Evolutionary conservation across 2,888 invertebrate genomes (phyloP).

Genomic region (Drosophila demipolita): DNA sequence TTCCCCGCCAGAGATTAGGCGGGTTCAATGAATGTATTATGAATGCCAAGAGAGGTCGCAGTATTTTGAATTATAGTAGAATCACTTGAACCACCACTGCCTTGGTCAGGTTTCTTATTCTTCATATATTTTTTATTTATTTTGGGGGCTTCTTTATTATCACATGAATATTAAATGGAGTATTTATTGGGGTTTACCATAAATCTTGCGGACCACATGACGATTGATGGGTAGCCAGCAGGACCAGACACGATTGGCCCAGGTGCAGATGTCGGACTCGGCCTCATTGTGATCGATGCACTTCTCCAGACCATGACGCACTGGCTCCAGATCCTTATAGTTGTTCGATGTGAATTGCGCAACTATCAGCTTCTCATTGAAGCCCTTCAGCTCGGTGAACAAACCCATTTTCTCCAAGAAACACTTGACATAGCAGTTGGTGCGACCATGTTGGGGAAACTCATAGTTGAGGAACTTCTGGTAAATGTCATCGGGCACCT

Average conservation of each 20-base stretch:
- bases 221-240: constrained; percentile 82
- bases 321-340: constrained; percentile 59
- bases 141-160: constrained; percentile 23
- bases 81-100: constrained; percentile 3
- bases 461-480: constrained; percentile 80
- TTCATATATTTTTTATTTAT: neutral
- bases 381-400: constrained; percentile 78
- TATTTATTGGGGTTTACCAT: constrained; percentile 37
- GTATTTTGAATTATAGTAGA: neutral
- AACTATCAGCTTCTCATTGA: constrained; percentile 75
- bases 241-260: constrained; percentile 82
- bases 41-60: constrained; percentile 32
- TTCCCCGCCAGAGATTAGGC: constrained; percentile 43
- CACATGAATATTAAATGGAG: constrained; percentile 39
- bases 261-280: constrained; percentile 80
- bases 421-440: constrained; percentile 83
- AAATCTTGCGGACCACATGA: constrained; percentile 74
- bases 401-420: constrained; percentile 83
- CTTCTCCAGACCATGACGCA: constrained; percentile 81
- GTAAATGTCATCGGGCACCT: constrained; percentile 80
- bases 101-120: constrained; percentile 14
- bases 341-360: constrained; percentile 77
- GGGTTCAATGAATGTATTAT: constrained; percentile 75
- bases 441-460: constrained; percentile 81
- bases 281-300: constrained; percentile 83